Percentiles rank a stretch among this genome's conserved stretches.
phyloP scores from a whole-genome alignment of 2,113 vertebrate genomes.

The Nestor notabilis region DNA sequence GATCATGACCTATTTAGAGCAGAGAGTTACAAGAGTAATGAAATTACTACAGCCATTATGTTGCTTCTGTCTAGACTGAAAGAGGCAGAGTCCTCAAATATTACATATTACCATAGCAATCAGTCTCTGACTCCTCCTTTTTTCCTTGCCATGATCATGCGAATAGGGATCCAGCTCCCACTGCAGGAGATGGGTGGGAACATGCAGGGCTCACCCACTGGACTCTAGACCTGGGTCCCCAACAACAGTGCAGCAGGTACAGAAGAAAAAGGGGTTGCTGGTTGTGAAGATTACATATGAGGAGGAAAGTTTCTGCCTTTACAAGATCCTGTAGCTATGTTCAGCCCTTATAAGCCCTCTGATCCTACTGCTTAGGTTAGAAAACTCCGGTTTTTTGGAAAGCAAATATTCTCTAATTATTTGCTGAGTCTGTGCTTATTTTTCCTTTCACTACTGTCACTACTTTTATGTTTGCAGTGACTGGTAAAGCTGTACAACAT shows the following conservation, averaged over 20 bases:
- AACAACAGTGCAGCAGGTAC: neutral
- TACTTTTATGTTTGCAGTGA: neutral
- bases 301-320: neutral
- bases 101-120: neutral
- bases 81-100: neutral
- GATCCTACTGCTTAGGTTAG: neutral
- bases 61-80: neutral
- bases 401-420: neutral
- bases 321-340: fast-evolving
- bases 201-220: neutral
- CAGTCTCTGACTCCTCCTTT: neutral
- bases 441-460: neutral
- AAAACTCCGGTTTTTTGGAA: neutral
- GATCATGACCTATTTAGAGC: neutral
- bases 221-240: neutral
- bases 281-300: neutral
- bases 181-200: neutral
- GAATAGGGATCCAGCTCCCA: neutral
- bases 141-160: fast-evolving
- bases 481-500: neutral
- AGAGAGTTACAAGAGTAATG: neutral
- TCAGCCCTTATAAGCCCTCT: neutral
- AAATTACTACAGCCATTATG: neutral
- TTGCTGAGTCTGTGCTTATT: neutral
- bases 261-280: neutral